These are phyloP conservation scores for Pocota personata DNA, from an alignment of 2,888 invertebrate genomes.

Conservation along the genomic window DNA sequence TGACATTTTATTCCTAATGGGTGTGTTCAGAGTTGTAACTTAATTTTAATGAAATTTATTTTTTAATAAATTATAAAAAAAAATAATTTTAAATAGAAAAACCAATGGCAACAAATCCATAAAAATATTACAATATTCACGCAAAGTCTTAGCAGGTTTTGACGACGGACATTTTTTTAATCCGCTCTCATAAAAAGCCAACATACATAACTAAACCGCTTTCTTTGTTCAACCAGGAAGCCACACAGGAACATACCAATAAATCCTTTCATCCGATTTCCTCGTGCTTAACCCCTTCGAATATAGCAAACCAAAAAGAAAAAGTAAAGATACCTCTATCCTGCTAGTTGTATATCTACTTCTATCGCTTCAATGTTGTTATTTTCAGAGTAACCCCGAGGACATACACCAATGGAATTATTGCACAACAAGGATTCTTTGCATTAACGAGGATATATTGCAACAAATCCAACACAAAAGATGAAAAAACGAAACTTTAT, in stretches of 20 bases:
- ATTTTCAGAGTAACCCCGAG: constrained; percentile 2
- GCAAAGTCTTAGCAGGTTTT: too few relatives aligned
- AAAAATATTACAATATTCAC: too few relatives aligned
- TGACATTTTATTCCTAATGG: too few relatives aligned
- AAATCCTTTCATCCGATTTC: background rate
- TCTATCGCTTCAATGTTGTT: constrained; percentile 11
- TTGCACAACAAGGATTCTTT: constrained; percentile 45
- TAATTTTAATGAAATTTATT: too few relatives aligned
- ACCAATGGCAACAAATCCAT: too few relatives aligned
- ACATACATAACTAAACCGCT: background rate
- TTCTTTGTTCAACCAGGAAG: background rate
- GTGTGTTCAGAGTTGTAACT: too few relatives aligned
- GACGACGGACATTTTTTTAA: too few relatives aligned
- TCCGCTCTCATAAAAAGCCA: too few relatives aligned
- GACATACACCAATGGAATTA: constrained; percentile 9
- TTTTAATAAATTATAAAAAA: too few relatives aligned
- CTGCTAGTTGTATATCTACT: background rate
- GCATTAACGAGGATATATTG: constrained; percentile 49
- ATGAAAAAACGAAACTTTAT: constrained; percentile 46
- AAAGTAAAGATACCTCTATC: background rate
- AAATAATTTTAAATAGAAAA: too few relatives aligned
- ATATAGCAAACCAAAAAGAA: background rate
- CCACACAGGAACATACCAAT: background rate
- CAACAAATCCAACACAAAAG: constrained; percentile 24
- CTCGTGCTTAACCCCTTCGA: background rate